These are phyloP conservation scores for Coccyzus lansbergi DNA, from an alignment of 2,797 vertebrate genomes.

Conservation along the genomic window DNA sequence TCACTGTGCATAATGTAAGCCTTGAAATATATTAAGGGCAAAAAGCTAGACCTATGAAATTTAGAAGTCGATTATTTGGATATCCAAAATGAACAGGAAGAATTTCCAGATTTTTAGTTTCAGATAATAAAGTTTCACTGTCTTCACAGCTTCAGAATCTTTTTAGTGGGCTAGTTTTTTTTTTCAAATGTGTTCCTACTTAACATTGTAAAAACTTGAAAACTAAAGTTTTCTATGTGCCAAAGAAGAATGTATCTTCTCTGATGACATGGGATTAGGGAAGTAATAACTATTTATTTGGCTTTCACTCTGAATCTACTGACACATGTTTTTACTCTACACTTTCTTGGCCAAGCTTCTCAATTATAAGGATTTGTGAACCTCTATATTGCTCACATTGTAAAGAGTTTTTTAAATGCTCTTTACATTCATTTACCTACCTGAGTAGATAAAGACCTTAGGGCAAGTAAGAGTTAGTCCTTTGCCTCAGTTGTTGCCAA, in stretches of 20 bases:
- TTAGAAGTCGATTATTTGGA: neutral
- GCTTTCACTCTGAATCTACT: neutral
- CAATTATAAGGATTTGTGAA: neutral
- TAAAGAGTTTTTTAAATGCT: neutral
- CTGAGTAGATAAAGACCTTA: neutral
- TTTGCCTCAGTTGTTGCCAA: neutral
- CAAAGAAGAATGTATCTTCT: neutral
- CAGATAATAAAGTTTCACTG: neutral
- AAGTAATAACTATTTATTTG: neutral
- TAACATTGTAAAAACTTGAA: neutral
- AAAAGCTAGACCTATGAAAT: neutral
- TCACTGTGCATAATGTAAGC: neutral
- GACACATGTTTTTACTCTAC: neutral
- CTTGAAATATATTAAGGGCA: neutral
- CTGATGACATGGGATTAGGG: neutral
- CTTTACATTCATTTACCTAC: neutral
- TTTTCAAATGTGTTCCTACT: neutral
- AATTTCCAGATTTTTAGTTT: neutral
- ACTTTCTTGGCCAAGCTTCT: neutral
- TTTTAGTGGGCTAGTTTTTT: neutral
- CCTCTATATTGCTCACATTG: neutral
- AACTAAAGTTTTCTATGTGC: neutral
- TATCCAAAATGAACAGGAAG: neutral
- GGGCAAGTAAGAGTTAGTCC: neutral
- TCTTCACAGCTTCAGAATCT: neutral